A percentile compares a stretch with the other conserved stretches of the same genome.
Evolutionary conservation across 2,797 vertebrate species (phyloP).

Genomic region (Intellagama lesueurii): DNA sequence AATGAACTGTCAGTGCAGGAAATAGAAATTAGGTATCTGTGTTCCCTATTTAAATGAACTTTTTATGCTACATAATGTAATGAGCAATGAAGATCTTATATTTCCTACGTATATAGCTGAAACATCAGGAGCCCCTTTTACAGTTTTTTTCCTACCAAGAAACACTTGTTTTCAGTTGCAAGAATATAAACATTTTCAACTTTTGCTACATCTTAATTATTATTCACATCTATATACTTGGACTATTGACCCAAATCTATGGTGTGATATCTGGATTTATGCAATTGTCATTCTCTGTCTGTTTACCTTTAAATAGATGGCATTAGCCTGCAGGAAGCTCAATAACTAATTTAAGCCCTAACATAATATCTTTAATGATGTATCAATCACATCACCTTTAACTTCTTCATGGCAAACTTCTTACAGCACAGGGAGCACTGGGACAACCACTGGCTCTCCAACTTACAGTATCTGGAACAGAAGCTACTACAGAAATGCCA

Average conservation of each 20-base stretch:
- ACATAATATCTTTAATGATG: conserved; percentile 72
- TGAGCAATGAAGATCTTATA: background rate
- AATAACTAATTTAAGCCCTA: conserved; percentile 83
- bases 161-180: too few relatives aligned
- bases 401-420: conserved; percentile 11
- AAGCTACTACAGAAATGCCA: background rate
- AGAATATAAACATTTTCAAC: conserved; percentile 19
- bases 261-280: conserved; percentile 64
- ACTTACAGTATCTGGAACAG: background rate
- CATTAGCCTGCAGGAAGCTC: conserved; percentile 69
- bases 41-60: background rate
- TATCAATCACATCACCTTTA: conserved; percentile 68
- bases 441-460: background rate
- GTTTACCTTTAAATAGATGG: conserved; percentile 60
- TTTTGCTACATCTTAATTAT: background rate
- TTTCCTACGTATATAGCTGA: background rate
- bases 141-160: background rate
- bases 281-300: conserved; percentile 37
- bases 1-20: background rate
- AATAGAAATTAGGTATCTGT: background rate
- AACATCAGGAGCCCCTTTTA: background rate
- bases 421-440: background rate
- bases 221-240: conserved; percentile 10
- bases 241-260: conserved; percentile 39
- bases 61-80: background rate